Base-by-base conservation (phyloP, 2,797 vertebrate species). In the Psittacula echo region DNA sequence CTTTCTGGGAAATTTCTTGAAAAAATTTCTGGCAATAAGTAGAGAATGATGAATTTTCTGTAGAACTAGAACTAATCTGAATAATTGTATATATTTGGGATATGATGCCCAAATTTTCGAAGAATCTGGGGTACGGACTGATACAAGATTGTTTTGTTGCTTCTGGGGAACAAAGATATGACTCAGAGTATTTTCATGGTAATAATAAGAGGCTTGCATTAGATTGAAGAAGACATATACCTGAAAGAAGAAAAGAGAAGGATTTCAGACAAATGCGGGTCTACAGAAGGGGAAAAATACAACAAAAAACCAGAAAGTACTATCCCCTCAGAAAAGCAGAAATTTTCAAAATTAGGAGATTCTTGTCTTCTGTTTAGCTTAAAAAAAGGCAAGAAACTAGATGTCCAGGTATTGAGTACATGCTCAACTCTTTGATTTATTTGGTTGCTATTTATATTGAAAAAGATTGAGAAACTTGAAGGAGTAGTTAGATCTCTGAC, bases 241-340 rank as follows among this genome's bases (percentile, higher is more conserved):
- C 9, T 32, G 32, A 45, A 15, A 62, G 24, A 50, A 67, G 22
- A 83, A 58, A 19, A 51, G 10, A 64, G 16, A 44, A 23, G 3
- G 8, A 2, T 77, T 81, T 87, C 27, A 39, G 23, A 41, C 1
- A 60, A 64, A 65, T 8, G 19, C 2, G 58, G 4, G 7, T 60
- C 11, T 45, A 39, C 7, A 39, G 11, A 50, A 45, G 8, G 0
- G 7, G 1, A 2, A 13, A 68, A 47, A 30, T 26, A 16, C 0
- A 41, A 20, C 4, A 34, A 75, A 58, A 45, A 15, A 3, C 0
- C 5, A 56, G 23, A 67, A 74, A 60, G 2, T 27, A 7, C 48
- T 76, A 2, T 75, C 3, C 3, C 2, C 4, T 11, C 24, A 20
- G 7, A 50, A 60, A 87, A 72, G 6, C 3, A 5, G 2, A 70